Evolutionary conservation across 2,888 invertebrate genomes (phyloP).

Genomic region (Incurvaria masculella): DNA sequence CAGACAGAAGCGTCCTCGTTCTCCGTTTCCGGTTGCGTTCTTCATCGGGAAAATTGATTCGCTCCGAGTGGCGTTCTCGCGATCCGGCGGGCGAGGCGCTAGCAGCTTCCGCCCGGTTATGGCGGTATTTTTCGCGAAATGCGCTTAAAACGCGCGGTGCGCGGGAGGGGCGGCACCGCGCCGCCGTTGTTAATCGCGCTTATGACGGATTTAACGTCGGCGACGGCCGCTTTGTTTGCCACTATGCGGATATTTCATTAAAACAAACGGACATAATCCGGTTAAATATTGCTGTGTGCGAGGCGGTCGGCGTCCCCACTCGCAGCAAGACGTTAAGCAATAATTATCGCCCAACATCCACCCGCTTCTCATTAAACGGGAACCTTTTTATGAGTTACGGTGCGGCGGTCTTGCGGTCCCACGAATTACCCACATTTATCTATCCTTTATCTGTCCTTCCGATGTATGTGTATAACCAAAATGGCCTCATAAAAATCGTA

Average conservation of each 20-base stretch:
- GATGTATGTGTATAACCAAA: no score
- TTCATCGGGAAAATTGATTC: neutral
- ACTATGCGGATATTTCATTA: neutral
- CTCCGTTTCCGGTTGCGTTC: neutral
- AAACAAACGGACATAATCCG: neutral
- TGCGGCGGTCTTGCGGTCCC: neutral
- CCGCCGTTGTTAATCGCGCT: neutral
- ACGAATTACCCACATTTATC: neutral
- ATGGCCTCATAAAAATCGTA: no score
- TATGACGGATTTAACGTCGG: neutral
- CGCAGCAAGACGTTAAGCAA: constrained; percentile 28
- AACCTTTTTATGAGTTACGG: neutral
- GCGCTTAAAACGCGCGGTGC: neutral
- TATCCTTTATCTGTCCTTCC: no score
- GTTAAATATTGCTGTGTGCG: neutral
- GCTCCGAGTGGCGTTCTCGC: neutral
- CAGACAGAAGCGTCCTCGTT: neutral
- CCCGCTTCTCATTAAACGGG: neutral
- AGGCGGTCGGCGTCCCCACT: constrained; percentile 5
- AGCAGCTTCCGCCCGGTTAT: neutral
- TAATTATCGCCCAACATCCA: constrained; percentile 23
- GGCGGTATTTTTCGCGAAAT: neutral
- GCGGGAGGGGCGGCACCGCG: neutral
- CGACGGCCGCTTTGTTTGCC: neutral
- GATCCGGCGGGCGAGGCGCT: no score